Evolutionary conservation across 2,797 vertebrate species (phyloP).

Genomic region (Cyclopterus lumpus): DNA sequence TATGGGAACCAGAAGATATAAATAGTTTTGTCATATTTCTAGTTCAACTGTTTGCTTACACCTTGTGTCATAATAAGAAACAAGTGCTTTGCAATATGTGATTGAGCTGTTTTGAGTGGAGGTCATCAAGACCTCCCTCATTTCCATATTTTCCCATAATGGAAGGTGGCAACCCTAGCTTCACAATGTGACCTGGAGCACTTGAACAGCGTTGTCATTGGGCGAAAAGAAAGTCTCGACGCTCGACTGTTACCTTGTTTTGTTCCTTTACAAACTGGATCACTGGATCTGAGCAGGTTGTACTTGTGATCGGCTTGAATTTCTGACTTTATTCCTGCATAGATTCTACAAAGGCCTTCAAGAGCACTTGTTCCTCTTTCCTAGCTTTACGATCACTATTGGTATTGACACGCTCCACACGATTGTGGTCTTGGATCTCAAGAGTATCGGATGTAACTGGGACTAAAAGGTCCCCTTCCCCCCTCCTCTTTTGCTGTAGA

Average conservation of each 20-base stretch:
- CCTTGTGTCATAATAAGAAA: background rate
- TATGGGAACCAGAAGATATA: background rate
- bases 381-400: constrained; percentile 19
- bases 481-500: constrained; percentile 8
- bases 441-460: constrained; percentile 32
- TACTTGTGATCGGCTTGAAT: constrained; percentile 14
- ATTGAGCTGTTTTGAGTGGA: background rate
- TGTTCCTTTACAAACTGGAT: constrained; percentile 9
- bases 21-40: background rate
- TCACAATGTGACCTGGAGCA: constrained; percentile 5
- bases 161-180: constrained; percentile 11
- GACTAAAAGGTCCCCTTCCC: constrained; percentile 13
- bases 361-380: constrained; percentile 50
- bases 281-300: constrained; percentile 25
- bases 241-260: background rate
- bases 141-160: background rate
- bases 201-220: constrained; percentile 1
- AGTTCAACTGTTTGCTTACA: background rate
- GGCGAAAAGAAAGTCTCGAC: background rate
- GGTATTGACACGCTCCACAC: constrained; percentile 3
- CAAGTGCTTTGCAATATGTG: background rate
- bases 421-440: constrained; percentile 20
- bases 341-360: constrained; percentile 13
- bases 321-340: background rate
- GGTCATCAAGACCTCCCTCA: background rate